Evolutionary conservation across 1,140 invertebrate genomes (phyloP).

Genomic region (Hormaphis cornu): DNA sequence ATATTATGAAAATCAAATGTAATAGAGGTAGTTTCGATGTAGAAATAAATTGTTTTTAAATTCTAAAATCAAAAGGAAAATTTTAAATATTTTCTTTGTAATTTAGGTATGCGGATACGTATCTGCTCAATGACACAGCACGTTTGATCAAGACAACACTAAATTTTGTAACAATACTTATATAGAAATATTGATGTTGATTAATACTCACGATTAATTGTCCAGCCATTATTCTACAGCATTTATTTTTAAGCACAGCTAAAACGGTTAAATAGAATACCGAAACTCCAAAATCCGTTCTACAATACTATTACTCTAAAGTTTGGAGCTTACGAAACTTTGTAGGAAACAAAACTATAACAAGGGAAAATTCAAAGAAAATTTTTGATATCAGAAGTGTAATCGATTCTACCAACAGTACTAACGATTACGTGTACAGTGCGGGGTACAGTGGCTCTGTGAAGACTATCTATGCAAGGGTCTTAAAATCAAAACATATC

Average conservation of each 20-base stretch:
- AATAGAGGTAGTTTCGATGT: no score
- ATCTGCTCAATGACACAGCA: slow-evolving; percentile 21
- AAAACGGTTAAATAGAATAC: no score
- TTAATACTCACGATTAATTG: slow-evolving; percentile 19
- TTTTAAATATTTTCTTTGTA: not conserved
- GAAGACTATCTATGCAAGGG: no score
- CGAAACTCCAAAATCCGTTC: no score
- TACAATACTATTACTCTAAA: no score
- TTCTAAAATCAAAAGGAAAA: no score
- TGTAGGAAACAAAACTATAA: not conserved
- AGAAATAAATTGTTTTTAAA: no score
- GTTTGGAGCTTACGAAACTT: no score
- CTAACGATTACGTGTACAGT: slow-evolving; percentile 28
- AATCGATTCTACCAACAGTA: slow-evolving; percentile 24
- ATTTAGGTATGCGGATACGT: not conserved
- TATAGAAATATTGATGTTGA: not conserved
- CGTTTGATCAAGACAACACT: not conserved
- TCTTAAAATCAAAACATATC: not conserved
- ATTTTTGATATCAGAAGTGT: slow-evolving; percentile 17
- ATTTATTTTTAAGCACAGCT: slow-evolving; percentile 11
- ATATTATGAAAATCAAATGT: no score
- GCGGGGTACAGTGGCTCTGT: no score
- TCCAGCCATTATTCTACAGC: slow-evolving; percentile 10
- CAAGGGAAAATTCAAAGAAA: slow-evolving; percentile 30
- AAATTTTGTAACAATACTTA: not conserved